Base-by-base conservation (phyloP, 2,113 vertebrate species). In the Crotalus viridis region DNA sequence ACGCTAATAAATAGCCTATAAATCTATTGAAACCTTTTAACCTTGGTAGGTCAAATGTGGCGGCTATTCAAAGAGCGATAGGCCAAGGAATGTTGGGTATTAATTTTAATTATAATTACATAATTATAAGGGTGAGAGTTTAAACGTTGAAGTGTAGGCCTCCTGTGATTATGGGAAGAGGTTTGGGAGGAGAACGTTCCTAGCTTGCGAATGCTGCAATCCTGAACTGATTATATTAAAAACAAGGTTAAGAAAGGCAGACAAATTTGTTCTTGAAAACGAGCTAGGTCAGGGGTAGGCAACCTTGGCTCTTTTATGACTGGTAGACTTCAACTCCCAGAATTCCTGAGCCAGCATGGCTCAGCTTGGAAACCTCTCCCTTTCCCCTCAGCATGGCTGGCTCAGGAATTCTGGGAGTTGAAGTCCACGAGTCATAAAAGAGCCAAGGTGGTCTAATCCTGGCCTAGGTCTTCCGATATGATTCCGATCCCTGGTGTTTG, bases 401-500 rank as follows among this genome's bases (percentile, higher is more conserved):
- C 43, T 43, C 43, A 43, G 43, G 43, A 4, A 43, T 43, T 43
- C 43, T 43, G 43, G 43, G 43, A 43, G 43, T 43, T 43, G 43
- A 43, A 43, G 3, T 43, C 43, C 43, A 43, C 43, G 43, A 43
- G 43, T 43, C 43, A 3, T 43, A 43, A 43, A 43, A 43, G 43
- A 43, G 43, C 43, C 43, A 43, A 43, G 43, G 43, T 43, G 2
- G 43, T 4, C 43, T 43, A 43, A 3, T 4, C 43, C 43, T 43
- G 3, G 43, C 43, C 43, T 43, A 43, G 3, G 46, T 56, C 19
- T 87, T 90, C 89, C 85, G 74, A 24, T 43, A 3, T 88, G 94
- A 89, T 94, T 90, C 85, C 59, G 28, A 28, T 17, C n/a, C 55
- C 55, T n/a, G n/a, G 74, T 87, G 92, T 94, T 94, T 94, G 89